Evolutionary conservation across 2,797 vertebrate species (phyloP).

Genomic region (Fratercula arctica): DNA sequence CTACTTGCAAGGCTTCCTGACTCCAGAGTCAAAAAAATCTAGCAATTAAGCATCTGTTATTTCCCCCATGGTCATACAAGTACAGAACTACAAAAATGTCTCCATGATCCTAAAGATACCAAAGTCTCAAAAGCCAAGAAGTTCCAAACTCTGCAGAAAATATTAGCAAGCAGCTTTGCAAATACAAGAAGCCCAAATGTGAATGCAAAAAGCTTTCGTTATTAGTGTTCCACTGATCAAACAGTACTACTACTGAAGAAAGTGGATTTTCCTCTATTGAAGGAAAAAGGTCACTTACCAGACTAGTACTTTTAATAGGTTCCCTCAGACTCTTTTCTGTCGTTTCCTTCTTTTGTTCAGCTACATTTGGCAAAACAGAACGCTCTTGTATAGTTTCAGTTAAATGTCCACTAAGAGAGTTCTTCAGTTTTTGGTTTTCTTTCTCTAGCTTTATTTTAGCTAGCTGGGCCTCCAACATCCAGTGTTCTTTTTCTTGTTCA

Average conservation of each 20-base stretch:
- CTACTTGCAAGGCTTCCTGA: background rate
- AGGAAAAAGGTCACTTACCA: constrained; percentile 77
- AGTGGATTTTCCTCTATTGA: background rate
- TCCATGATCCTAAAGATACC: background rate
- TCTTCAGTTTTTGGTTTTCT: constrained; percentile 88
- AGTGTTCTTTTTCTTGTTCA: constrained; percentile 99
- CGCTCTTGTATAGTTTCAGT: constrained; percentile 43
- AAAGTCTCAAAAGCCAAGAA: background rate
- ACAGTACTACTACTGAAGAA: background rate
- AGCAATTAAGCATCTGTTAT: background rate
- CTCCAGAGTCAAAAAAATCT: background rate
- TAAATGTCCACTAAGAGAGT: constrained; percentile 66
- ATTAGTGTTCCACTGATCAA: background rate
- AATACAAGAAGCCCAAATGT: background rate
- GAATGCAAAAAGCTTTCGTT: constrained; percentile 1
- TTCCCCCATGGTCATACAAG: background rate
- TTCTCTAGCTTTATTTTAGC: constrained; percentile 95
- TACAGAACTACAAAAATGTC: background rate
- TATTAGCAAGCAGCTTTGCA: background rate
- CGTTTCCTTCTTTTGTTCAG: constrained; percentile 74
- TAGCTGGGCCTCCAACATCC: constrained; percentile 97
- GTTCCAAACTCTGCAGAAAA: background rate
- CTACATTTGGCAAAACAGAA: background rate
- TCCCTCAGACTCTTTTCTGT: constrained; percentile 73
- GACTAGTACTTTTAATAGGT: constrained; percentile 80